Percentiles rank a stretch among this genome's conserved stretches.
Evolutionary conservation across 2,797 vertebrate genomes (phyloP).

Genomic region (Antrozous pallidus): DNA sequence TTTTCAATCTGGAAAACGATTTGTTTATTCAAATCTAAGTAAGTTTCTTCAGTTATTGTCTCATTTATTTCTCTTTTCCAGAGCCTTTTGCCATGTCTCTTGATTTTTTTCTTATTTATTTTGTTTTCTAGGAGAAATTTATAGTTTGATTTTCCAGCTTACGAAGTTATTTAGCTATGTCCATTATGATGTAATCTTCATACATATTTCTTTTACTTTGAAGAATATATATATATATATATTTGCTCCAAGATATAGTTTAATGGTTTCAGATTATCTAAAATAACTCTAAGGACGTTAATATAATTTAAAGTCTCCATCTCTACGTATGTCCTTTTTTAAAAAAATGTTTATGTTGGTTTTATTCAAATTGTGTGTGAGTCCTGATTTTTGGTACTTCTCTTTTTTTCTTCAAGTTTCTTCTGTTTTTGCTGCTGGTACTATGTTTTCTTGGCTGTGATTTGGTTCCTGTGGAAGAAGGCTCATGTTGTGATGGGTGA

Average conservation of each 20-base stretch:
- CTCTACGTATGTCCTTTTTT: background rate
- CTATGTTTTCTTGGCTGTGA: background rate
- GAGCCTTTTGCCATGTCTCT: background rate
- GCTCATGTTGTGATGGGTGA: too few species aligned
- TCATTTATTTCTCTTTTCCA: background rate
- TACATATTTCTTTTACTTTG: slow-evolving; percentile 17
- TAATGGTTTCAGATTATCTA: background rate
- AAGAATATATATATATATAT: background rate
- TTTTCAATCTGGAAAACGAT: background rate
- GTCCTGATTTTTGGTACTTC: background rate
- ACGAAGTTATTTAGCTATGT: background rate
- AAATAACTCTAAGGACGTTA: background rate
- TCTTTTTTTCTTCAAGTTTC: background rate
- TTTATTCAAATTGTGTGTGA: background rate
- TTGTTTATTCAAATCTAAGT: background rate
- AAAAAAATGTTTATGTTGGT: background rate
- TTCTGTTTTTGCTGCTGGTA: background rate
- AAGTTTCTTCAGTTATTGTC: background rate
- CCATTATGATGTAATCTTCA: background rate
- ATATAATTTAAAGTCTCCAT: background rate
- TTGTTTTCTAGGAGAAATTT: background rate
- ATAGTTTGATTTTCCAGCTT: background rate
- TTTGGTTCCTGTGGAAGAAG: background rate
- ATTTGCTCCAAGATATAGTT: background rate
- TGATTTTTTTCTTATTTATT: background rate